These are phyloP conservation scores for Odontamblyopus rebecca DNA, from an alignment of 2,797 vertebrate species.

Conservation along the genomic window DNA sequence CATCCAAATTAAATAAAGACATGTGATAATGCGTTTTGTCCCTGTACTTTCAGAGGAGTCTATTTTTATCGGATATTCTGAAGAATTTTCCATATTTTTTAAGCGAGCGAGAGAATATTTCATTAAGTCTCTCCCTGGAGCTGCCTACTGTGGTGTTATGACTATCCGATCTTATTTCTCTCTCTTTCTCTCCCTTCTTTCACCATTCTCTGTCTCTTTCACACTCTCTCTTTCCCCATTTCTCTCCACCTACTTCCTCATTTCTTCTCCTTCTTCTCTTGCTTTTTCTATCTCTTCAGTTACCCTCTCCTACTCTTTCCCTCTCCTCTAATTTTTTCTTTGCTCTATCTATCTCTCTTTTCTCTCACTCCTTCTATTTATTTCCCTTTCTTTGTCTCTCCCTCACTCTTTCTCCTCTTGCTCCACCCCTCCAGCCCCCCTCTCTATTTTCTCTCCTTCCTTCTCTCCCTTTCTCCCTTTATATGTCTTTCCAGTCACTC, in stretches of 20 bases:
- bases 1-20: not conserved
- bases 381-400: too few relatives aligned
- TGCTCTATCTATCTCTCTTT: too few relatives aligned
- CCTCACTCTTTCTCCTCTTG: too few relatives aligned
- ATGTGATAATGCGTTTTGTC: not conserved
- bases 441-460: too few relatives aligned
- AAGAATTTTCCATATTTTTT: slow-evolving; percentile 23
- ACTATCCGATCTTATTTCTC: slow-evolving; percentile 27
- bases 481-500: too few relatives aligned
- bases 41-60: not conserved
- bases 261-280: not conserved
- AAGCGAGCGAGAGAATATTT: slow-evolving; percentile 34
- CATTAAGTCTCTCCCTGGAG: slow-evolving; percentile 38
- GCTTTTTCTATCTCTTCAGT: not conserved
- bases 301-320: too few relatives aligned
- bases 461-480: too few relatives aligned
- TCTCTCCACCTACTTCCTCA: not conserved
- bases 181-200: not conserved
- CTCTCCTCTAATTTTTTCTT: too few relatives aligned
- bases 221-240: not conserved
- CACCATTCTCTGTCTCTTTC: not conserved
- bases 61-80: slow-evolving; percentile 25
- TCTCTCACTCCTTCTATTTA: too few relatives aligned
- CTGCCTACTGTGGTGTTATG: slow-evolving; percentile 15
- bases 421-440: too few relatives aligned